Conservation (phyloP, 2,113 vertebrate genomes). For the Diadophis punctatus region DNA sequence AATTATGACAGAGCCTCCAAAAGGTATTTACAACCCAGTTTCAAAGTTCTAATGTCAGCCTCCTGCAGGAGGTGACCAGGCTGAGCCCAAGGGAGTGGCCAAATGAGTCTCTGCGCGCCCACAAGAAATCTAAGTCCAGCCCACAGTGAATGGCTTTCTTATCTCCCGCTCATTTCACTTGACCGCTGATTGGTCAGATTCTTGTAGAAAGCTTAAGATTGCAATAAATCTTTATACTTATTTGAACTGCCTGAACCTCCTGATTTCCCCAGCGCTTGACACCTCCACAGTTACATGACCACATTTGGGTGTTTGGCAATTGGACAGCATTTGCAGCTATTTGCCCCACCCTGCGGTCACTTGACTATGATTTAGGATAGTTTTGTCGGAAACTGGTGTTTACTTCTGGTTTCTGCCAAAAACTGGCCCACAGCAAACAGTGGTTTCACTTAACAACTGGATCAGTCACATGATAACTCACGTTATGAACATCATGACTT, state of each 20-base stretch:
- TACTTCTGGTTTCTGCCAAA: neutral
- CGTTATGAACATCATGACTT: neutral
- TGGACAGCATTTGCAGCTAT: neutral
- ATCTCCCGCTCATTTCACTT: neutral
- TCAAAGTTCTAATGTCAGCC: neutral
- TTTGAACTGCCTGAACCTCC: neutral
- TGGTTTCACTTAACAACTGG: neutral
- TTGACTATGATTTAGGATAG: neutral
- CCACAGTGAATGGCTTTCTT: neutral
- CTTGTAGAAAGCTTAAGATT: neutral
- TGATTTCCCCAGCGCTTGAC: neutral
- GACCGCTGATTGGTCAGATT: neutral
- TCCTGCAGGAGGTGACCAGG: neutral
- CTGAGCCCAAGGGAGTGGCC: neutral
- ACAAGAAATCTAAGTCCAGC: neutral
- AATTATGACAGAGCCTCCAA: neutral
- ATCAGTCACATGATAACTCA: neutral
- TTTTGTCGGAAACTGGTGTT: neutral
- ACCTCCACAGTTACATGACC: neutral
- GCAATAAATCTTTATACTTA: neutral
- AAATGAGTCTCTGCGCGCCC: neutral
- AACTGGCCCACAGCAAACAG: neutral
- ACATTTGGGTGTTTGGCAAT: neutral
- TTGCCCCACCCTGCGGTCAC: neutral
- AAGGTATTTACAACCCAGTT: neutral